Evolutionary conservation across 2,113 vertebrate genomes (phyloP), one percentile per base, ranked within the genome.

Genomic region (Pyxicephalus adspersus): DNA sequence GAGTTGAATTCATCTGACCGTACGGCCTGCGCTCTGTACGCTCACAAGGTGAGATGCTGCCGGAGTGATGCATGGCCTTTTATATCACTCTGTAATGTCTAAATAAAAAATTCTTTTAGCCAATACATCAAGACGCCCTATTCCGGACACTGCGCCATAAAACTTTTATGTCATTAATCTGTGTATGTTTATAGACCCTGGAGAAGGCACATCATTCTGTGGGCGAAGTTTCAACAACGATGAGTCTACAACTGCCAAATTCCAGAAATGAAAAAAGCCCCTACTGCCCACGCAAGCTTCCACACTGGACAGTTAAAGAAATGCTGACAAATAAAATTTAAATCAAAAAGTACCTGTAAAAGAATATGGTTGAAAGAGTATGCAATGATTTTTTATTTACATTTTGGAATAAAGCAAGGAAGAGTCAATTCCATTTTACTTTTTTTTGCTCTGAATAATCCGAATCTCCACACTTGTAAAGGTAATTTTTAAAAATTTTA

Each of bases 91-190:
- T 20, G 54, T 70, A 70, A 80, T 60, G 54, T 50, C 31, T 70
- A 80, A 80, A 80, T 80, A 63, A 61, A 80, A 26, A 72, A 52
- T 64, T 63, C 5, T 80, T 72, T 80, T 72, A 71, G 54, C 67
- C 57, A 25, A 55, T 80, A 80, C 72, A 72, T 80, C 57, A 72
- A 28, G 13, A n/a, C 54, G 66, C 78, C 68, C 54, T 51, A 70
- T 64, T 54, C 34, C 28, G 67, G 67, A 52, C 11, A 61, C 63
- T 29, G 28, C 20, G 8, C 25, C 38, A 29, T 72, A 80, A 80
- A 80, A 29, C 55, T 71, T 80, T 72, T 80, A 80, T 63, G 67
- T n/a, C 67, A 72, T 80, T 71, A 80, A 80, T 80, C 58, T 52
- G 38, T 80, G 57, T 51, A 63, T 80, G 66, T 64, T 80, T 80